Conservation (phyloP, 2,797 vertebrate genomes). For the Valencia hispanica region DNA sequence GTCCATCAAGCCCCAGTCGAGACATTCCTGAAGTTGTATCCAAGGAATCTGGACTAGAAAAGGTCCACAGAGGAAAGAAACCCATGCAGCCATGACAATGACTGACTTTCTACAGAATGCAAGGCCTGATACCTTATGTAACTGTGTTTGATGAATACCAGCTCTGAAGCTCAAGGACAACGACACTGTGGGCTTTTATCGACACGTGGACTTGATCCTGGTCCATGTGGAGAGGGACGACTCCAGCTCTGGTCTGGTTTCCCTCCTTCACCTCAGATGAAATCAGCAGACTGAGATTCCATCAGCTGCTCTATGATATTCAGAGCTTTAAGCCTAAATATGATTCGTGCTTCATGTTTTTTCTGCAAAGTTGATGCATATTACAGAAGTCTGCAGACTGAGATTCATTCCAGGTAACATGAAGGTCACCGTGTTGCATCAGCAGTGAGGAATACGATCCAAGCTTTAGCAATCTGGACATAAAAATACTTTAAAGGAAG, state of each 20-base stretch:
- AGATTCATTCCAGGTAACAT: background rate
- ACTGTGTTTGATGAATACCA: conserved; percentile 45
- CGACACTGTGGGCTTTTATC: conserved; percentile 13
- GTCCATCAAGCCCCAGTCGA: background rate
- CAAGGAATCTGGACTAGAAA: conserved; percentile 3
- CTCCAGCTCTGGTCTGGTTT: conserved; percentile 9
- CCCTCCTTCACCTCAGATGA: background rate
- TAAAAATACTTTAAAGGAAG: background rate
- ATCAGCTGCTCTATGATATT: background rate
- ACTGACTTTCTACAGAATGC: conserved; percentile 9
- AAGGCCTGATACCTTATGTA: conserved; percentile 19
- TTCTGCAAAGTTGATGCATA: background rate
- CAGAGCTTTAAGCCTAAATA: background rate
- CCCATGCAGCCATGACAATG: background rate
- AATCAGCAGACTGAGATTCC: background rate
- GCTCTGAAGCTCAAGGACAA: conserved; percentile 31
- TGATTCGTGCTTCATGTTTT: background rate
- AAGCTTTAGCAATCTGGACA: background rate
- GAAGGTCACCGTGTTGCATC: background rate
- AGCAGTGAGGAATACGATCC: background rate
- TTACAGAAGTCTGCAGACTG: background rate
- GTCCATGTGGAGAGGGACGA: conserved; percentile 8
- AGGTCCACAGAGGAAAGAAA: conserved; percentile 16
- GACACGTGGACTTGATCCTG: conserved; percentile 25
- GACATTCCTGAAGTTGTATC: background rate